phyloP scores from a whole-genome alignment of 2,888 invertebrate genomes.

The Limnephilus marmoratus region DNA sequence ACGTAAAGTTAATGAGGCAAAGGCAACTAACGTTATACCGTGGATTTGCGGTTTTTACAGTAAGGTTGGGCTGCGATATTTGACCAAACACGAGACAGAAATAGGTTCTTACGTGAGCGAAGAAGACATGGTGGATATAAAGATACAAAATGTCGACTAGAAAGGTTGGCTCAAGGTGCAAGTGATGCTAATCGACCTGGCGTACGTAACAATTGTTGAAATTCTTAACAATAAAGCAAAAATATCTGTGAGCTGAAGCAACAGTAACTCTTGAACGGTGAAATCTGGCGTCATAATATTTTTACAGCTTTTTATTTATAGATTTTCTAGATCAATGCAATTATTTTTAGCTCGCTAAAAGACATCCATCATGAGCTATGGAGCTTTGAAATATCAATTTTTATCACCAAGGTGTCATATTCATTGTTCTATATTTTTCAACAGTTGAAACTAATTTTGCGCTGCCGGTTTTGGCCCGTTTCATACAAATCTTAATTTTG shows the following conservation, averaged over 20 bases:
- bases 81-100: not conserved
- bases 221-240: not conserved
- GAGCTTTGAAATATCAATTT: not conserved
- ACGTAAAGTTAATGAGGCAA: not conserved
- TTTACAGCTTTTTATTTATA: not conserved
- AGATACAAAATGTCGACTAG: not conserved
- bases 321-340: not conserved
- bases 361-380: not conserved
- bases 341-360: not conserved
- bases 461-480: too few species aligned
- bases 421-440: not conserved
- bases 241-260: too few species aligned
- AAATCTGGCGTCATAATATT: not conserved
- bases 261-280: too few species aligned
- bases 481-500: too few species aligned
- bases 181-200: not conserved
- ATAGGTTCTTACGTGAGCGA: not conserved
- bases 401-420: not conserved
- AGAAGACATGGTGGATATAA: not conserved
- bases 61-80: not conserved
- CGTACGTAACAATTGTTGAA: not conserved
- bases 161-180: not conserved
- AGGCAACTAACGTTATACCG: not conserved
- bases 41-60: constrained; percentile 2
- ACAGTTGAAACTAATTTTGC: not conserved